These are phyloP conservation scores for Sus cebifrons DNA, from an alignment of 2,797 vertebrate genomes.

Conservation along the genomic window DNA sequence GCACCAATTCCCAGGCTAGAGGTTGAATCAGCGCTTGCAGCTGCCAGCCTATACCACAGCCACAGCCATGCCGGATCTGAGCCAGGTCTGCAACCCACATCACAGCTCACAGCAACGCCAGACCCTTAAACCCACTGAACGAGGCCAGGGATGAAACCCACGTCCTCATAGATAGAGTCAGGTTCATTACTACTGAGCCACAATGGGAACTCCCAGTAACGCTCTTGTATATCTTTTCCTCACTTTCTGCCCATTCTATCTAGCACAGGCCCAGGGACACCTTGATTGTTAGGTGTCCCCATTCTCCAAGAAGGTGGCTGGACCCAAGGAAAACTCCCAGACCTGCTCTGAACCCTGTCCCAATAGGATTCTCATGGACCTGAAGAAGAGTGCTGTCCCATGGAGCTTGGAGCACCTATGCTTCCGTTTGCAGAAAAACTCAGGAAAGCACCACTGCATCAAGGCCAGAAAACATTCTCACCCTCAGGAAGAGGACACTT, in stretches of 20 bases:
- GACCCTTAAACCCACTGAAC: no score
- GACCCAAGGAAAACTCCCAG: background rate
- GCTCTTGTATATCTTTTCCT: background rate
- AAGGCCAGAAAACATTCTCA: background rate
- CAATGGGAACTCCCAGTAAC: background rate
- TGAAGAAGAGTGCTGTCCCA: background rate
- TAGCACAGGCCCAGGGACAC: background rate
- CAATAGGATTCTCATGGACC: background rate
- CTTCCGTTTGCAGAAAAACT: background rate
- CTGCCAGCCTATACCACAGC: no score
- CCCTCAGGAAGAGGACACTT: background rate
- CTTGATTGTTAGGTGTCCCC: background rate
- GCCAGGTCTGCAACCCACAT: no score
- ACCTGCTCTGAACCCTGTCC: background rate
- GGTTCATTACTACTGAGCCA: no score
- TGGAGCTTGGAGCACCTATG: background rate
- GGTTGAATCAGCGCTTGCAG: no score
- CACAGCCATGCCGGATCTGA: no score
- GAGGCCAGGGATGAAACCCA: no score
- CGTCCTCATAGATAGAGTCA: no score
- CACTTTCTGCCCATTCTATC: background rate
- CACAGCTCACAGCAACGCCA: no score
- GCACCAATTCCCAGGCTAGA: no score
- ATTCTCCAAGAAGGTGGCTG: background rate
- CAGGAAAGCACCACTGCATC: background rate